A percentile compares a stretch with the other conserved stretches of the same genome.
Conservation (phyloP, 2,888 invertebrate species). For the Cataglyphis albicans region DNA sequence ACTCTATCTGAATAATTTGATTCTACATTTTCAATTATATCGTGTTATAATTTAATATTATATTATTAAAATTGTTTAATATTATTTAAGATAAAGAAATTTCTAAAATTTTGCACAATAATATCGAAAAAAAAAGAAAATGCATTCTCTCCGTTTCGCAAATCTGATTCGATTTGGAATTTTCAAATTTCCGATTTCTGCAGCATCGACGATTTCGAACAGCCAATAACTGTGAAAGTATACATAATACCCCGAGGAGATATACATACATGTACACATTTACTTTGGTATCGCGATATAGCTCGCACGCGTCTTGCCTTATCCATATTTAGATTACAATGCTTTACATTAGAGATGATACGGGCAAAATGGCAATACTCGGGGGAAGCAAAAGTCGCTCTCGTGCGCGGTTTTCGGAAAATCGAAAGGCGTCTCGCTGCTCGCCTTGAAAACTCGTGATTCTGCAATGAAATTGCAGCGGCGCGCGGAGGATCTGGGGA, state of each 20-base stretch:
- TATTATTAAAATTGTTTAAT: too few relatives aligned
- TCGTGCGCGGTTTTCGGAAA: conserved; percentile 44
- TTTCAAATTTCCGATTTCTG: conserved; percentile 4
- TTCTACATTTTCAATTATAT: not conserved
- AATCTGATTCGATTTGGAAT: conserved; percentile 14
- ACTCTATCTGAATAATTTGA: not conserved
- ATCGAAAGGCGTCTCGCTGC: conserved; percentile 37
- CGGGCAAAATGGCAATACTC: conserved; percentile 32
- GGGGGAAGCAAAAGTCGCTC: conserved; percentile 14
- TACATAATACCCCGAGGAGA: not conserved
- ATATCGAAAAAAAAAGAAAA: not conserved
- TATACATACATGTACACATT: conserved; percentile 13
- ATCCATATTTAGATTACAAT: conserved; percentile 53
- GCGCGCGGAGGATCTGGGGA: not conserved
- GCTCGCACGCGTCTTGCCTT: conserved; percentile 24
- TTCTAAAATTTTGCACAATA: not conserved
- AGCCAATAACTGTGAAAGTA: not conserved
- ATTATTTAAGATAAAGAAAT: not conserved
- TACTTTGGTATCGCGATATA: conserved; percentile 26
- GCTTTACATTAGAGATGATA: conserved; percentile 43
- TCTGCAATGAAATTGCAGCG: conserved; percentile 48
- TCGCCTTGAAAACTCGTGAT: conserved; percentile 48
- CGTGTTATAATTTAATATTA: not conserved
- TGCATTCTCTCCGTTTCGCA: conserved; percentile 4
- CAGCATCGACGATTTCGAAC: not conserved